phyloP scores from a whole-genome alignment of 2,113 vertebrate genomes.

The Sorex fumeus region DNA sequence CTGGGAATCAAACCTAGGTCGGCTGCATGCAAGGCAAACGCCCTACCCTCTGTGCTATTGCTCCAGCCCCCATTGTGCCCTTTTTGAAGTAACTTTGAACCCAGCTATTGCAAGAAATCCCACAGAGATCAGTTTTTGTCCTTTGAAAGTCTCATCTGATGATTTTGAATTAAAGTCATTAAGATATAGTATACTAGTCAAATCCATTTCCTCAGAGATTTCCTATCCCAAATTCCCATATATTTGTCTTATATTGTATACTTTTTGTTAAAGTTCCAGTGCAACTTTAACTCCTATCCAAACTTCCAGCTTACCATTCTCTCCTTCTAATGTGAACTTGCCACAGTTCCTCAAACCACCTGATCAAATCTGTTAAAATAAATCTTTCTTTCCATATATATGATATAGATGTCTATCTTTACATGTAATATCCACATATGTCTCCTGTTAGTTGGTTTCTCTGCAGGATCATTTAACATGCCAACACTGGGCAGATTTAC shows the following conservation, averaged over 20 bases:
- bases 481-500: background rate
- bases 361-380: constrained; percentile 42
- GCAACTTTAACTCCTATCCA: constrained; percentile 6
- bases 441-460: background rate
- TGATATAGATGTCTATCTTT: too few species aligned
- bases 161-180: background rate
- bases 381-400: background rate
- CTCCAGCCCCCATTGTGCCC: too few species aligned
- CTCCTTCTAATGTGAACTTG: background rate
- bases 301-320: background rate
- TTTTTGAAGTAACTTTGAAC: background rate
- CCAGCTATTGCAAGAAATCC: background rate
- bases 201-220: constrained; percentile 4
- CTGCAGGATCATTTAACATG: constrained; percentile 18
- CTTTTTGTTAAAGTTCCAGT: too few species aligned
- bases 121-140: background rate
- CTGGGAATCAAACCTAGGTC: too few species aligned
- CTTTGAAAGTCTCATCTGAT: background rate
- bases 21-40: too few species aligned
- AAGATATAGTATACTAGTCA: background rate
- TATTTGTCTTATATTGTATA: background rate
- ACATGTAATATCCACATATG: background rate
- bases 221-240: background rate
- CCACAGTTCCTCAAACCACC: background rate
- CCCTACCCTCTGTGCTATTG: too few species aligned